Evolutionary conservation across 2,888 invertebrate species (phyloP), one percentile per base, ranked within the genome.

Genomic region (Stenichneumon culpator): DNA sequence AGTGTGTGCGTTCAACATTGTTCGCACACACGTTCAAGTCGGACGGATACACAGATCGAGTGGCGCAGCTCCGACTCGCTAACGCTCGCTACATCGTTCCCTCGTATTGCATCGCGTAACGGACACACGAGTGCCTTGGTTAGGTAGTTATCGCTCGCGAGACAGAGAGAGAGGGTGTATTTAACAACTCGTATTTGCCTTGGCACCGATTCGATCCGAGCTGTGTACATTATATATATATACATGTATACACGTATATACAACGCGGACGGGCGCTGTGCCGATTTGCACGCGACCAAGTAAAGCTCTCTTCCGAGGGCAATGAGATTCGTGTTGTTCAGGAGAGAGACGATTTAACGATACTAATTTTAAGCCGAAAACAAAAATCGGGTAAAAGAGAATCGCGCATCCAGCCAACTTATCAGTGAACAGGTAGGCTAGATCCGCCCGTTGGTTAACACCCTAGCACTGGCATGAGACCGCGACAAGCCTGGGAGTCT

Each of bases 141-240:
- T 87, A 88, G 89, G 84, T 88, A 89, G 89, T 91, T 90, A 90
- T 91, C 90, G 91, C 86, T 86, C 84, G 88, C 81, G 83, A 52
- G 79, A 52, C 52, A 69, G 32, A 36, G 67, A 28, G 16, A 28
- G 63, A 28, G 63, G 83, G 83, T 85, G 89, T 89, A 90, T 90
- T 91, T 89, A 91, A 90, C 90, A 86, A 88, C 88, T 90, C 87
- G 89, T 91, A 90, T 91, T 91, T 90, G 88, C 88, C 87, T 90
- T 91, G 88, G 86, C 88, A 91, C 89, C 86, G 90, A 89, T 90
- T 89, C 88, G 88, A 89, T 91, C 85, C 87, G 74, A 78, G 67
- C 44, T 68, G 57, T 32, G 67, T 70, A 63, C 60, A 63, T n/a
- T 16, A 28, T 63, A n/a, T 63, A 14, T 50, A 60, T 22, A 54